phyloP scores from a whole-genome alignment of 2,797 vertebrate genomes.

The Halcyon smyrnensis region DNA sequence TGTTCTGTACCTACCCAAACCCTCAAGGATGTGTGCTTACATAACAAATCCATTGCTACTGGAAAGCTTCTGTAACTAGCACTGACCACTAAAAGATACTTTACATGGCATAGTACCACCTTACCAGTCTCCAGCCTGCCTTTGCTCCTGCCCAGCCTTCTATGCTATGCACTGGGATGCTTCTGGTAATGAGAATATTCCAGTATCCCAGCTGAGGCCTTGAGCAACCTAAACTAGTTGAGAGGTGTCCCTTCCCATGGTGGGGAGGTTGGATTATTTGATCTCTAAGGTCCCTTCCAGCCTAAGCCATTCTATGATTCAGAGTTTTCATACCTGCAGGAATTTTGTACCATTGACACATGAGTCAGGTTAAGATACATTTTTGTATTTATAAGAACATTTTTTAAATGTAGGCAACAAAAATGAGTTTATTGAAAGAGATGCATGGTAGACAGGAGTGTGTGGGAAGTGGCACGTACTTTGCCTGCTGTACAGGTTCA shows the following conservation, averaged over 20 bases:
- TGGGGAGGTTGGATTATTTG: no score
- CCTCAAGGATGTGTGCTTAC: background rate
- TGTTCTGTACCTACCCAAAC: background rate
- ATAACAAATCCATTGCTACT: background rate
- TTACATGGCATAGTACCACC: background rate
- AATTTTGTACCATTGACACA: background rate
- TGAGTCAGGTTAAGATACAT: background rate
- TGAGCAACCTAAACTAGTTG: no score
- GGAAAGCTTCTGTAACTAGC: background rate
- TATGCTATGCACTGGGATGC: background rate
- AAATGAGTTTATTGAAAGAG: background rate
- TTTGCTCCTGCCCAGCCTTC: background rate
- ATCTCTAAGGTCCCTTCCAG: no score
- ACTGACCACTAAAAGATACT: background rate
- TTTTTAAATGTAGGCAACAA: background rate
- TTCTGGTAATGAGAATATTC: background rate
- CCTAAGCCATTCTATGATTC: background rate
- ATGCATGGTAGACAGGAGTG: background rate
- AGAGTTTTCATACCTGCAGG: background rate
- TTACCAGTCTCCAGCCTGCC: background rate
- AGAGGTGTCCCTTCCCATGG: no score
- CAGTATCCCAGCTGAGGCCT: background rate
- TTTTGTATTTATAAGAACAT: background rate
- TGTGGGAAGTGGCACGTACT: background rate
- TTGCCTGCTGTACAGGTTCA: background rate